A percentile compares a stretch with the other conserved stretches of the same genome.
phyloP scores from a whole-genome alignment of 2,113 vertebrate genomes.

The Pygathrix nemaeus region DNA sequence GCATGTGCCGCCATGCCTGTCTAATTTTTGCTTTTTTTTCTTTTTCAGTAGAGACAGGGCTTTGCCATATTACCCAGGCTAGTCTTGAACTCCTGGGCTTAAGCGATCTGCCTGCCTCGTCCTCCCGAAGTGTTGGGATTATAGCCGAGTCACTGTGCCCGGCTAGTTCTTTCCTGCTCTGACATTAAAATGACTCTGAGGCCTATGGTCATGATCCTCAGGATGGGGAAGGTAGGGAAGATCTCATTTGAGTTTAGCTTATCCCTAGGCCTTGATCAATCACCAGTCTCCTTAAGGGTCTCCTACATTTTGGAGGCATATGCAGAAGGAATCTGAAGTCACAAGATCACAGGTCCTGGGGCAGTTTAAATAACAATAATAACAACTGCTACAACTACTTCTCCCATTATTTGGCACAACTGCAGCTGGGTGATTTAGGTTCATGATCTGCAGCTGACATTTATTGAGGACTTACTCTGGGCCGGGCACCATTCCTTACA shows the following conservation, averaged over 20 bases:
- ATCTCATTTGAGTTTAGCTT: background rate
- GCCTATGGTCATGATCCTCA: background rate
- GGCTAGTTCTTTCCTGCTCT: background rate
- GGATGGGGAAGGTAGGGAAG: background rate
- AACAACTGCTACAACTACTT: rapidly evolving
- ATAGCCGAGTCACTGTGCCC: no score
- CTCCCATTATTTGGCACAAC: rapidly evolving
- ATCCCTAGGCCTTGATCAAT: background rate
- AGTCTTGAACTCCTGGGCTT: no score
- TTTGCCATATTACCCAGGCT: no score
- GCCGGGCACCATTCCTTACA: background rate
- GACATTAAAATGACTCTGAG: background rate
- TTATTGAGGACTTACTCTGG: background rate
- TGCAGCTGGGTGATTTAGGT: background rate
- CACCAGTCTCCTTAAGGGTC: background rate
- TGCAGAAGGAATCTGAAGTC: background rate
- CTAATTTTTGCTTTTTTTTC: no score
- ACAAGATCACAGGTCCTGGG: background rate
- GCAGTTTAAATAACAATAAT: background rate
- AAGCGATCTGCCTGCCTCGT: no score
- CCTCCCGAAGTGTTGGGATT: no score
- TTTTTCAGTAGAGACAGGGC: no score
- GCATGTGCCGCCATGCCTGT: no score
- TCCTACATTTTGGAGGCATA: background rate
- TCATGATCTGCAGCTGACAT: background rate